Base-by-base conservation (phyloP, 2,113 vertebrate genomes). In the Microtus richardsoni region DNA sequence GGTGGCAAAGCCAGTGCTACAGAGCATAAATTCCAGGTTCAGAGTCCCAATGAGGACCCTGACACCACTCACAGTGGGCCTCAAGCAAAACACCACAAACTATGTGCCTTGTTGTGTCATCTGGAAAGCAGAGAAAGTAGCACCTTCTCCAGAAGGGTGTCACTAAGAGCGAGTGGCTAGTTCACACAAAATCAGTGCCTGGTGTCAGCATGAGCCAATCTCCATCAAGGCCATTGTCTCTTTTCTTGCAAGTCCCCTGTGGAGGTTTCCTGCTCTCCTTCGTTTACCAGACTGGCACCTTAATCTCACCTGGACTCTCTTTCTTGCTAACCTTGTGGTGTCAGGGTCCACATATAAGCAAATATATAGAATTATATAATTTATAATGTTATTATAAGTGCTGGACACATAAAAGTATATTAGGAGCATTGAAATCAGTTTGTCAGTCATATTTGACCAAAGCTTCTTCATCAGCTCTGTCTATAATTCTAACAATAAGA, bases 401-500 rank as follows among this genome's bases (percentile, higher is more conserved):
- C 75, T 78, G 33, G 91, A 85, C 7, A 49, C 17, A 10, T 79
- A 19, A 33, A 77, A 92, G 85, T 4, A 2, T 41, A 87, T 60
- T 41, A 74, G 47, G 54, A 58, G 2, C 52, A 52, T 36, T 79
- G 22, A 78, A 80, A 49, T 94, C n/a, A 86, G 41, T 80, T 78
- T 44, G 19, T n/a, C 13, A n/a, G 33, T 66, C 68, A 82, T 74
- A 77, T 92, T 95, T 80, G 33, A 62, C 68, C 77, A 74, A 88
- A 92, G 24, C 19, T 19, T 92, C 39, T 73, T 88, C 68, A 79
- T 68, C n/a, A 89, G 71, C 47, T 79, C 64, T 79, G 6, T 83
- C 33, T 88, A 28, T 91, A 75, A 85, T 88, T 94, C 47, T 88
- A 78, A 95, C 88, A 85, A n/a, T 66, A 78, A 82, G 54, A 75